Evolutionary conservation across 2,797 vertebrate species (phyloP).

Genomic region (Emys orbicularis): DNA sequence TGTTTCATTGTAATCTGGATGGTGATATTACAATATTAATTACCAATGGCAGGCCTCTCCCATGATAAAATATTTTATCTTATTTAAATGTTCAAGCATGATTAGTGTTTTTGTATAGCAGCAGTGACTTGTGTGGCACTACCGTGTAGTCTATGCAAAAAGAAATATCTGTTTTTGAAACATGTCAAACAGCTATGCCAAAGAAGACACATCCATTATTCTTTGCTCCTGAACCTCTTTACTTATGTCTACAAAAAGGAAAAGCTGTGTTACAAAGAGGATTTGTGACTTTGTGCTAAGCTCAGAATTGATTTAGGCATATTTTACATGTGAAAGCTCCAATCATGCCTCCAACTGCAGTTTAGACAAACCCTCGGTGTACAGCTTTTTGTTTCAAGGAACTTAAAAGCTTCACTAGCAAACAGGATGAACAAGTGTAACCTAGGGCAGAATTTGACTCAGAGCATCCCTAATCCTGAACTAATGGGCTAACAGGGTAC

Average conservation of each 20-base stretch:
- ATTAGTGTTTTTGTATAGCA: background rate
- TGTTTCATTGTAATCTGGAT: background rate
- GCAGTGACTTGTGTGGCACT: background rate
- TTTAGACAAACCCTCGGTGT: background rate
- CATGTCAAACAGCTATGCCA: background rate
- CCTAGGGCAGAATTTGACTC: background rate
- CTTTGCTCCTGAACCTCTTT: background rate
- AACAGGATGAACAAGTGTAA: background rate
- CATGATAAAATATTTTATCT: background rate
- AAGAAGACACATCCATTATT: background rate
- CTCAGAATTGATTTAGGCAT: background rate
- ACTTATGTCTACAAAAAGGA: background rate
- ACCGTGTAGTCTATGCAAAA: background rate
- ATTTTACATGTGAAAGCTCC: slow-evolving; percentile 12
- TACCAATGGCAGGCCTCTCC: background rate
- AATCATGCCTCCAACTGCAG: background rate
- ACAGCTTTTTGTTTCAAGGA: background rate
- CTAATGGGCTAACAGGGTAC: background rate
- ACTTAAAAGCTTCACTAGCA: background rate
- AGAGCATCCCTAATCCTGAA: background rate
- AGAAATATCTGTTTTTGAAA: background rate
- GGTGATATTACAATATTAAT: background rate
- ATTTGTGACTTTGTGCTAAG: slow-evolving; percentile 2
- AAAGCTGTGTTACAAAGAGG: background rate
- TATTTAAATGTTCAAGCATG: background rate